phyloP scores from a whole-genome alignment of 2,113 vertebrate species.

The Ondatra zibethicus region DNA sequence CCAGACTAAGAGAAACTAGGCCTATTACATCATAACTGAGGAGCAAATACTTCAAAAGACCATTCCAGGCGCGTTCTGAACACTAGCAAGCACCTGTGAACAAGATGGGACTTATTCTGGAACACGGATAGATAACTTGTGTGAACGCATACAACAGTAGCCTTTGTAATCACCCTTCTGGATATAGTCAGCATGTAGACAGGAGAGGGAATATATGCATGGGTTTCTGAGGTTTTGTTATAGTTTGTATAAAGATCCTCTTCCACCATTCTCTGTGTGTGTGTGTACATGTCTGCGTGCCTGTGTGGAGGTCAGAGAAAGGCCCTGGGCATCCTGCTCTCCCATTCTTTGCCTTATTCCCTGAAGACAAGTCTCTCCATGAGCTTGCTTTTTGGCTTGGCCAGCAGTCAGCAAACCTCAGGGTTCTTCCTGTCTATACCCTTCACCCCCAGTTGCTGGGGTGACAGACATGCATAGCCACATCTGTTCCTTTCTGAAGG shows the following conservation, averaged over 20 bases:
- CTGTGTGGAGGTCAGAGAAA: not conserved
- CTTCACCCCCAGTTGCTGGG: not conserved
- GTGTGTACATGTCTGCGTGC: not conserved
- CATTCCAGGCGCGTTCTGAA: not conserved
- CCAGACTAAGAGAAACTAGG: not conserved
- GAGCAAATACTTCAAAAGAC: not conserved
- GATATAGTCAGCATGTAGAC: constrained; percentile 18
- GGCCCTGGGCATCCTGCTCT: not conserved
- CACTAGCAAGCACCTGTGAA: not conserved
- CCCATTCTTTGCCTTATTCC: not conserved
- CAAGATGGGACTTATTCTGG: constrained; percentile 16
- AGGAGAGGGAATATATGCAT: not conserved
- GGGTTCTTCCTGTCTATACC: not conserved
- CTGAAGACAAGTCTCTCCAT: not conserved
- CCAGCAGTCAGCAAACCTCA: not conserved
- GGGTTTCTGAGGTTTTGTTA: not conserved
- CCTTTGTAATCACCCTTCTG: not conserved
- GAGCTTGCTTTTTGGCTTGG: not conserved
- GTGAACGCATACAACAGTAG: not conserved
- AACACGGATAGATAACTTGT: not conserved
- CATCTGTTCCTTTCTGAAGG: not conserved
- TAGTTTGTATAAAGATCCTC: not conserved
- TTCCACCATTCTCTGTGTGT: not conserved
- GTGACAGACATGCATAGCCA: not conserved
- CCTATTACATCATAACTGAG: not conserved